Conservation (phyloP, 2,797 vertebrate genomes). For the Botia almorhae region DNA sequence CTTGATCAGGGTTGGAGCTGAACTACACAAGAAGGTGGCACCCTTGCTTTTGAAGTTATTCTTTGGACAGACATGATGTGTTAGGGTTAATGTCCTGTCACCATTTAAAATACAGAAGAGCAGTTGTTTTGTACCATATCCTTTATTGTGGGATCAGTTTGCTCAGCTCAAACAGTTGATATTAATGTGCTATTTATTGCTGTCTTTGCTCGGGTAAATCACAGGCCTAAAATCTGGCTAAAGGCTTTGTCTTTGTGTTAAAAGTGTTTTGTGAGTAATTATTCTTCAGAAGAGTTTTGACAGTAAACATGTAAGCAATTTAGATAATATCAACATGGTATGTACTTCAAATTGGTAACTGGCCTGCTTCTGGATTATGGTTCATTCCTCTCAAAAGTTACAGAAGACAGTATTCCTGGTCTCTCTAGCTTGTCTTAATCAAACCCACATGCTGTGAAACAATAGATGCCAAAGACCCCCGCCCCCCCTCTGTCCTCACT, state of each 20-base stretch:
- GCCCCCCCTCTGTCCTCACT: slow-evolving; percentile 28
- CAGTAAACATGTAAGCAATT: slow-evolving; percentile 54
- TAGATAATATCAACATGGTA: slow-evolving; percentile 56
- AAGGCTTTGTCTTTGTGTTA: slow-evolving; percentile 17
- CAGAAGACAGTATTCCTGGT: slow-evolving; percentile 38
- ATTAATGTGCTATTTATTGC: slow-evolving; percentile 27
- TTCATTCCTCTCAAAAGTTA: slow-evolving; percentile 34
- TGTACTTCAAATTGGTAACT: slow-evolving; percentile 51
- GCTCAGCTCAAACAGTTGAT: slow-evolving; percentile 22
- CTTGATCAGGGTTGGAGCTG: not conserved
- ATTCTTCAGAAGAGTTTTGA: slow-evolving; percentile 38
- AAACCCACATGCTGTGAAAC: slow-evolving; percentile 63
- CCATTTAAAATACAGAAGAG: not conserved
- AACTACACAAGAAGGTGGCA: not conserved
- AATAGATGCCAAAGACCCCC: slow-evolving; percentile 65
- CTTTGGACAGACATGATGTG: not conserved
- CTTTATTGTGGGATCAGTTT: slow-evolving; percentile 20
- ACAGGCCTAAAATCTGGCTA: slow-evolving; percentile 23
- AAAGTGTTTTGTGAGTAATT: slow-evolving; percentile 26
- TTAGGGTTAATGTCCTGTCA: slow-evolving; percentile 24
- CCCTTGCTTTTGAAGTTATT: slow-evolving; percentile 4
- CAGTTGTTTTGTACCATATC: not conserved
- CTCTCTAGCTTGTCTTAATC: slow-evolving; percentile 54
- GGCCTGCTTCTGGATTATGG: slow-evolving; percentile 40
- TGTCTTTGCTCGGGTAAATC: slow-evolving; percentile 22